Evolutionary conservation across 2,797 vertebrate genomes (phyloP).

Genomic region (Melanotaenia pygmaea): DNA sequence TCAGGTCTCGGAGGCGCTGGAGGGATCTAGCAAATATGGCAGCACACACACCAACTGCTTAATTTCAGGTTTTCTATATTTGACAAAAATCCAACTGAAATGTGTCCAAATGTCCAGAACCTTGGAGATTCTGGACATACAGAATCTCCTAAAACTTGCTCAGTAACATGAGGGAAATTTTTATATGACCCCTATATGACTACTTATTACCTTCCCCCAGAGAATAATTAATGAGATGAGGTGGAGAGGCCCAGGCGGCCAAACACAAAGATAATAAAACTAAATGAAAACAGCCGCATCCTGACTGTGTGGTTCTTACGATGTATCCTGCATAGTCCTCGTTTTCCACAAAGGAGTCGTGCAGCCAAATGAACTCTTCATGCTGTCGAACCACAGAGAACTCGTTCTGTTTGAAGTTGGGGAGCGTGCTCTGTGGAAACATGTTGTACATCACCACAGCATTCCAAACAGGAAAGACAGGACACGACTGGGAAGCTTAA

Average conservation of each 20-base stretch:
- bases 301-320: conserved; percentile 78
- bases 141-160: no score
- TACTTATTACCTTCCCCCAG: no score
- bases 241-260: no score
- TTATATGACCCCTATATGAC: no score
- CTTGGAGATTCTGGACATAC: no score
- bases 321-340: conserved; percentile 99
- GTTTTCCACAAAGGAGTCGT: conserved; percentile 97
- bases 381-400: conserved; percentile 99
- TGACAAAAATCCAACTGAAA: neutral
- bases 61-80: neutral
- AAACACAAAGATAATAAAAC: no score
- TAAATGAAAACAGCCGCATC: no score
- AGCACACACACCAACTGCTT: neutral
- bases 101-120: no score
- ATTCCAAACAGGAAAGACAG: neutral
- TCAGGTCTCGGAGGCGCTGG: conserved; percentile 96
- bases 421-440: conserved; percentile 90
- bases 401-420: conserved; percentile 98
- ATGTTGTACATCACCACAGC: neutral
- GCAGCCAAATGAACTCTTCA: conserved; percentile 99
- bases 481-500: neutral
- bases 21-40: conserved; percentile 86
- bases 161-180: no score
- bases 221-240: no score